A percentile compares a stretch with the other conserved stretches of the same genome.
Evolutionary conservation across 2,888 invertebrate species (phyloP).

Genomic region (Ferdinandea cuprea): DNA sequence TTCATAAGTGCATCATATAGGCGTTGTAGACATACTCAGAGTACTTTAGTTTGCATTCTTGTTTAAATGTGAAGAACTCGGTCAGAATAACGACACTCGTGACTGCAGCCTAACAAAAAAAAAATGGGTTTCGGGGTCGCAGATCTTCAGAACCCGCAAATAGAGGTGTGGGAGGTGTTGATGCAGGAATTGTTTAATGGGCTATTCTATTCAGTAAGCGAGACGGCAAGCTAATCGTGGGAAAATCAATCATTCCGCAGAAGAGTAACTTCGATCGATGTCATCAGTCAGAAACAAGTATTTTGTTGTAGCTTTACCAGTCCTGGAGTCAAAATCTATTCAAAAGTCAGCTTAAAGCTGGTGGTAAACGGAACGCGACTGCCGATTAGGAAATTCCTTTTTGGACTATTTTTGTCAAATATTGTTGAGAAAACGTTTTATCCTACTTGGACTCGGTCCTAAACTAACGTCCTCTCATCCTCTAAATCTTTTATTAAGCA

Average conservation of each 20-base stretch:
- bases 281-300: conserved; percentile 99
- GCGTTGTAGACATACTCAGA: conserved; percentile 99
- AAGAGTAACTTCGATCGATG: conserved; percentile 98
- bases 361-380: conserved; percentile 99
- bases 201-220: too few species aligned
- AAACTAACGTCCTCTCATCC: too few species aligned
- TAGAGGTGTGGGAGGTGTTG: too few species aligned
- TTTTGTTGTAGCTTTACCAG: conserved; percentile 97
- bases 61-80: conserved; percentile 99
- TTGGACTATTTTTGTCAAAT: too few species aligned
- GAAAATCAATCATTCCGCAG: conserved; percentile 93
- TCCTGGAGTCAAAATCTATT: conserved; percentile 98
- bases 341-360: conserved; percentile 96
- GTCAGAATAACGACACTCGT: conserved; percentile 99
- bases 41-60: conserved; percentile 99
- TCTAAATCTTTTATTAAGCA: too few species aligned
- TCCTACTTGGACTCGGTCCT: too few species aligned
- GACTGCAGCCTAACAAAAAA: conserved; percentile 99
- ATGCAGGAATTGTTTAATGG: too few species aligned
- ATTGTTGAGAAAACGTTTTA: too few species aligned
- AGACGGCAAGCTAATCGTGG: too few species aligned
- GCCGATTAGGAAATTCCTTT: too few species aligned
- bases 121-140: conserved; percentile 98
- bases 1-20: conserved; percentile 99
- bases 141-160: conserved; percentile 99